Evolutionary conservation across 2,113 vertebrate species (phyloP).

Genomic region (Trachemys scripta): DNA sequence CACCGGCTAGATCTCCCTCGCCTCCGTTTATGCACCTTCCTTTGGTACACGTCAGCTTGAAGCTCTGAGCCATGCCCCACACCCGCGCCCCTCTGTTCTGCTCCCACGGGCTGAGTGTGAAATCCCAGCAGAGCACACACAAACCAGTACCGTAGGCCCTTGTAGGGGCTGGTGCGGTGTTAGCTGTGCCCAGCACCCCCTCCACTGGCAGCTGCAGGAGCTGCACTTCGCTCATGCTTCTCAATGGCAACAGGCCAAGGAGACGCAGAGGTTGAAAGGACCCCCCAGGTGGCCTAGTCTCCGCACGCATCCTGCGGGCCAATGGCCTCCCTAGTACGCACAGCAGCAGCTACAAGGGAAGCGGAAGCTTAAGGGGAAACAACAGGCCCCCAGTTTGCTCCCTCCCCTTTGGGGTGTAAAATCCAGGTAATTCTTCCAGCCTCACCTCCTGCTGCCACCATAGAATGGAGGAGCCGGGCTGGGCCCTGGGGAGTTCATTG

Average conservation of each 20-base stretch:
- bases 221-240: not conserved
- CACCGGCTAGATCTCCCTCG: not conserved
- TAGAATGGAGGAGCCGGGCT: not conserved
- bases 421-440: not conserved
- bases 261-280: not conserved
- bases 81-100: not conserved
- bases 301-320: not conserved
- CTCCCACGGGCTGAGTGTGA: not conserved
- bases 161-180: accelerated
- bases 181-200: slow-evolving; percentile 48
- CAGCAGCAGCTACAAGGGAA: not conserved
- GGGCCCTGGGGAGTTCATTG: not conserved
- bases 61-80: not conserved
- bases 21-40: not conserved
- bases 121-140: not conserved
- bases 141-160: accelerated
- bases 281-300: no score
- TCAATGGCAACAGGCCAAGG: not conserved
- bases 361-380: accelerated
- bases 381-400: accelerated
- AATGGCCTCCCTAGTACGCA: not conserved
- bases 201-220: slow-evolving; percentile 25
- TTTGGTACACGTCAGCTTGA: not conserved
- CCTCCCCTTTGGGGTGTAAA: not conserved
- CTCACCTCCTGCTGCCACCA: not conserved